Conservation (phyloP, 1,140 invertebrate genomes). For the Drosophila bocki region DNA sequence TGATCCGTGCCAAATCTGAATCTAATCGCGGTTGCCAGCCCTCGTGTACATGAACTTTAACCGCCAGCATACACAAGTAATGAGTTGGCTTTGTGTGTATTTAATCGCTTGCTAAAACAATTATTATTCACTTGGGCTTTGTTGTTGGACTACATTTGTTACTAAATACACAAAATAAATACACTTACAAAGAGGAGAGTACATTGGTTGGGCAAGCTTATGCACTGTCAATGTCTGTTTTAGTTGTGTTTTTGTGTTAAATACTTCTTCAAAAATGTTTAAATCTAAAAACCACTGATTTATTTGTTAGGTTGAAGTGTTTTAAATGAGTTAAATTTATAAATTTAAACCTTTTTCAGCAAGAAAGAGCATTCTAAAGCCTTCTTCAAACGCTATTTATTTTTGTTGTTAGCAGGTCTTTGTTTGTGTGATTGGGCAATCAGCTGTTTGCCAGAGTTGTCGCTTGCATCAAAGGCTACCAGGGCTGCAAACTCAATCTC, state of each 20-base stretch:
- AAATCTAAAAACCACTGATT: fast-evolving
- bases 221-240: background rate
- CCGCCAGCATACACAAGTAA: conserved; percentile 40
- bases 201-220: too few relatives aligned
- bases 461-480: background rate
- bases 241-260: background rate
- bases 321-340: background rate
- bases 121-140: conserved; percentile 37
- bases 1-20: conserved; percentile 38
- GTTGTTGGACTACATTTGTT: conserved; percentile 43
- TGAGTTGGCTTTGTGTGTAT: conserved; percentile 23
- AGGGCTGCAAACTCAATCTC: conserved; percentile 1
- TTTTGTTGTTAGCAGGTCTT: conserved; percentile 33
- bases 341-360: fast-evolving
- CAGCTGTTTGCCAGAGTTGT: conserved; percentile 39
- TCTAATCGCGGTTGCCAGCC: conserved; percentile 55
- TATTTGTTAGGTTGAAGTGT: too few relatives aligned
- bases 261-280: background rate
- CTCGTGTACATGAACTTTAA: conserved; percentile 65
- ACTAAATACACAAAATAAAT: conserved; percentile 28
- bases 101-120: conserved; percentile 56
- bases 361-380: background rate
- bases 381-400: background rate
- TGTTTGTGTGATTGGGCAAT: conserved; percentile 24
- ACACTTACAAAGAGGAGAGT: background rate